phyloP scores from a whole-genome alignment of 2,888 invertebrate genomes.

The Agrochola lychnidis region DNA sequence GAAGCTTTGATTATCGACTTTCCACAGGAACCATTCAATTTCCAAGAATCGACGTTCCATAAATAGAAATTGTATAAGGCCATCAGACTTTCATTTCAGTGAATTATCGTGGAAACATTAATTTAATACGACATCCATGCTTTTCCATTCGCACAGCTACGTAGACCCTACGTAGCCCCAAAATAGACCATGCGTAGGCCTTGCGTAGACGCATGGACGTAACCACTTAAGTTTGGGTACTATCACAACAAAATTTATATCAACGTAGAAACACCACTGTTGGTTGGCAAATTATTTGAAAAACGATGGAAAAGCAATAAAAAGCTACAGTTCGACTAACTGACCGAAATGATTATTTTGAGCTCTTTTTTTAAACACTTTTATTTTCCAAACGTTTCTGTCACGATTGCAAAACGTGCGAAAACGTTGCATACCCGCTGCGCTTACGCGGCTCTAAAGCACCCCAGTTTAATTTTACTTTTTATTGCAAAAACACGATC shows the following conservation, averaged over 20 bases:
- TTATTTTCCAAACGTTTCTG: background rate
- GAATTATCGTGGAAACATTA: background rate
- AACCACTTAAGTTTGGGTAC: background rate
- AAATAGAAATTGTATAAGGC: conserved; percentile 21
- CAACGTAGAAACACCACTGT: background rate
- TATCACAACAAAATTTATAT: background rate
- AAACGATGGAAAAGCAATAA: background rate
- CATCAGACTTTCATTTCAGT: conserved; percentile 15
- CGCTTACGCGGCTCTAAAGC: background rate
- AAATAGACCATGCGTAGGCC: background rate
- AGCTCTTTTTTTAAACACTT: background rate
- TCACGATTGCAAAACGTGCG: background rate
- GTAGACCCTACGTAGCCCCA: background rate
- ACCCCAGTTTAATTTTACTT: background rate
- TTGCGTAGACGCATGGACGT: background rate
- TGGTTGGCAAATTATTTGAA: background rate
- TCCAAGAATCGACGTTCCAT: conserved; percentile 27
- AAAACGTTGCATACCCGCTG: background rate
- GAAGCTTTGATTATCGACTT: conserved; percentile 17
- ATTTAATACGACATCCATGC: conserved; percentile 1
- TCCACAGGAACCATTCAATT: conserved; percentile 15
- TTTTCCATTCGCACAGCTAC: background rate
- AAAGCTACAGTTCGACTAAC: background rate
- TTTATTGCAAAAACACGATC: conserved; percentile 24
- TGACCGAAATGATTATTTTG: background rate